Evolutionary conservation across 2,113 vertebrate genomes (phyloP).

Genomic region (Myotis yumanensis): DNA sequence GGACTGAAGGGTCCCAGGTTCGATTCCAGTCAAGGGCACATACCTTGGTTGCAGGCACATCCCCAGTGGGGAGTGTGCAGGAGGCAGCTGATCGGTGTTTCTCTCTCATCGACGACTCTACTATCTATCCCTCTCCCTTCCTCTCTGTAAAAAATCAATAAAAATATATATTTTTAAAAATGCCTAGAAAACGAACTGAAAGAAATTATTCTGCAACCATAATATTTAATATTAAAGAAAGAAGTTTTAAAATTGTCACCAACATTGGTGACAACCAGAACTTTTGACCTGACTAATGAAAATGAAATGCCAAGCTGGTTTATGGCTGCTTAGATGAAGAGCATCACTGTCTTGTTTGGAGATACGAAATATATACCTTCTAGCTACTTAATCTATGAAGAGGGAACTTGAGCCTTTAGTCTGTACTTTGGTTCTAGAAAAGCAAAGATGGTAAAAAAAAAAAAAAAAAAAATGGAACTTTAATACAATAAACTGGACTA

Average conservation of each 20-base stretch:
- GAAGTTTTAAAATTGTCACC: conserved; percentile 9
- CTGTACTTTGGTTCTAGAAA: background rate
- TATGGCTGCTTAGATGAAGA: background rate
- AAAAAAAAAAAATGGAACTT: background rate
- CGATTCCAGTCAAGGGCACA: too few relatives aligned
- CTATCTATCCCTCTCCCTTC: too few relatives aligned
- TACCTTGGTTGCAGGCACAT: too few relatives aligned
- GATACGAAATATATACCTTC: background rate
- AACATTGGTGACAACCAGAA: background rate
- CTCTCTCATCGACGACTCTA: too few relatives aligned
- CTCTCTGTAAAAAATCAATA: too few relatives aligned
- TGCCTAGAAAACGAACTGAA: conserved; percentile 36
- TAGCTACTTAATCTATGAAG: conserved; percentile 16
- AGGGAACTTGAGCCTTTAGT: background rate
- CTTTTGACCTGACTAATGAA: background rate
- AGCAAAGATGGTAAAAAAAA: background rate
- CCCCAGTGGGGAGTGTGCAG: too few relatives aligned
- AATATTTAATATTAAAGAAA: conserved; percentile 29
- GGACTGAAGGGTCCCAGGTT: too few relatives aligned
- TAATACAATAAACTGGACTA: background rate
- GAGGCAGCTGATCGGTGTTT: too few relatives aligned
- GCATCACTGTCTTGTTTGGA: background rate
- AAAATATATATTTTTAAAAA: background rate
- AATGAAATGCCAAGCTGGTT: background rate
- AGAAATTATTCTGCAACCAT: background rate